phyloP scores from a whole-genome alignment of 2,113 vertebrate genomes.

The Hippocampus barbouri region DNA sequence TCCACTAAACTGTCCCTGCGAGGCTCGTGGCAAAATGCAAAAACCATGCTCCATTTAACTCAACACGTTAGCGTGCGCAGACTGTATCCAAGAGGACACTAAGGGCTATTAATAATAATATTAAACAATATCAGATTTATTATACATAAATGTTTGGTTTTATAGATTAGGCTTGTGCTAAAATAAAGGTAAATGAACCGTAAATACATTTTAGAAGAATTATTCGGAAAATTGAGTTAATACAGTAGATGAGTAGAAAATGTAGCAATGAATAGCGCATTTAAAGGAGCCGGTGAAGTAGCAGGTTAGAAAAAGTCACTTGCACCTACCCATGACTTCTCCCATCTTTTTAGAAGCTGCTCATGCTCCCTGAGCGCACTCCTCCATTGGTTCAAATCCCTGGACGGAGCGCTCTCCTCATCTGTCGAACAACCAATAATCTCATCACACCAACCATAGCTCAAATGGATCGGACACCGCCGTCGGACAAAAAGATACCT shows the following conservation, averaged over 20 bases:
- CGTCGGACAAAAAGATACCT: slow-evolving; percentile 53
- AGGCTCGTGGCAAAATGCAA: neutral
- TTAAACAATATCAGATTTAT: too few species aligned
- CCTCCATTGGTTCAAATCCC: slow-evolving; percentile 81
- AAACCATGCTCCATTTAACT: neutral
- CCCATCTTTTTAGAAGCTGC: slow-evolving; percentile 83
- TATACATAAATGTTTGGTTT: too few species aligned
- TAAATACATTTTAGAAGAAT: too few species aligned
- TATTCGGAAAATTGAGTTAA: neutral
- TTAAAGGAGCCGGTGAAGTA: neutral
- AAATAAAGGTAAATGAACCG: too few species aligned
- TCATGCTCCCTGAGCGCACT: slow-evolving; percentile 77
- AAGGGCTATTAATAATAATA: neutral
- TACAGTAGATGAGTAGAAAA: neutral
- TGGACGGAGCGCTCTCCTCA: slow-evolving; percentile 64
- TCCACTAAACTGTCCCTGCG: neutral
- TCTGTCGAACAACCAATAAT: slow-evolving; percentile 67
- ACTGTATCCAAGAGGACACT: neutral
- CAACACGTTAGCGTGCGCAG: neutral
- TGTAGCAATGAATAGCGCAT: neutral
- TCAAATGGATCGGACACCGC: neutral
- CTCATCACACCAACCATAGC: neutral
- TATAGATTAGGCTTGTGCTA: too few species aligned
- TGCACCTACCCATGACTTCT: slow-evolving; percentile 79
- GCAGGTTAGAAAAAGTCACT: slow-evolving; percentile 4